Base-by-base conservation (phyloP, 2,113 vertebrate species). In the Peromyscus maniculatus region DNA sequence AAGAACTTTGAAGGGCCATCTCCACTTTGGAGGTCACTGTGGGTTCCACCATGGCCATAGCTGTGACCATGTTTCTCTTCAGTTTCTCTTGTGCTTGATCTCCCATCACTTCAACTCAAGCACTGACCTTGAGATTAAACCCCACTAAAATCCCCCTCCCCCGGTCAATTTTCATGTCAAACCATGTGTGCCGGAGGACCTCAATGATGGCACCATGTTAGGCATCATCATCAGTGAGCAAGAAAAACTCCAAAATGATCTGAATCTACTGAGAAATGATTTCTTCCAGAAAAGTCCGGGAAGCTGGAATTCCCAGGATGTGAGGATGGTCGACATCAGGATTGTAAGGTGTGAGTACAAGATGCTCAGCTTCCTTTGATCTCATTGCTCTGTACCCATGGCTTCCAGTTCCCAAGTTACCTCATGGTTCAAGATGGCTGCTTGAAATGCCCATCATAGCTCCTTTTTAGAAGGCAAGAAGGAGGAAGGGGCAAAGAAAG, bases 201-300 rank as follows among this genome's bases (percentile, higher is more conserved):
- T 84, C 75, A 91, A 69, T 46, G 71, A 91, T 79, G 84, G 93
- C 6, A 39, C 16, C 12, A 39, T 33, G 80, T 24, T 91, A 28
- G 1, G 0, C 75, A 67, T 55, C 22, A 67, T 87, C 78, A 77
- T 52, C n/a, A n/a, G 26, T 89, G 67, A 94, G 79, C 55, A 94
- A 93, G 55, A 80, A 77, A 67, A 95, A 49, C 12, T 93, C 66
- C 31, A 93, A 95, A 77, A 26, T 64, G 28, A 92, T 71, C 17
- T 43, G 78, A 72, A 89, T 84, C 49, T 31, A 16, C 22, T 55
- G 49, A 67, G 93, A 75, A 67, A 31, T 31, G 33, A 72, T 84
- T 95, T 92, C 55, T 89, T 67, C 74, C 7, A 33, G 71, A 55
- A 79, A 88, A 62, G 24, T 87, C 12, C 43, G 46, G 9, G 86